Percentiles rank a stretch among this genome's conserved stretches.
Evolutionary conservation across 2,113 vertebrate species (phyloP).

Genomic region (Silurus meridionalis): DNA sequence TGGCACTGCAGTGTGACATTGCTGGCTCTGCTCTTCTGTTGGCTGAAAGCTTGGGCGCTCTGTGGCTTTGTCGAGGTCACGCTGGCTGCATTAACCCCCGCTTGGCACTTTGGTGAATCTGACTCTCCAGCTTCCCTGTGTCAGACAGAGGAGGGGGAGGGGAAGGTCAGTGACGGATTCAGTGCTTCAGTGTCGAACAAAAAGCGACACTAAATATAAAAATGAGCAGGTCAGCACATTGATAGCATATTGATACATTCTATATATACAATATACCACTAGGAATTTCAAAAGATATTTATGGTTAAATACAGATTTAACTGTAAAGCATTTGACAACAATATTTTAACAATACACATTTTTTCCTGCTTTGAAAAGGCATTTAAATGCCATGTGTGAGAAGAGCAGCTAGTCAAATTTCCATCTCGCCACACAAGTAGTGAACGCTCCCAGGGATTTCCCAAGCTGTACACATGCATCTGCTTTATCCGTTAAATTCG

Average conservation of each 20-base stretch:
- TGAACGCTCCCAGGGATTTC: neutral
- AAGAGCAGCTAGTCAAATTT: neutral
- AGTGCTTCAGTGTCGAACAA: slow-evolving; percentile 40
- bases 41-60: slow-evolving; percentile 29
- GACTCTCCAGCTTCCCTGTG: slow-evolving; percentile 92
- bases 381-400: neutral
- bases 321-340: neutral
- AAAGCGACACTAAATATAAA: slow-evolving; percentile 5
- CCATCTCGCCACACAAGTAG: neutral
- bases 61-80: slow-evolving; percentile 58
- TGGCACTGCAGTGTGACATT: slow-evolving; percentile 19
- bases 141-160: slow-evolving; percentile 42
- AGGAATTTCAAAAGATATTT: neutral
- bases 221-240: neutral
- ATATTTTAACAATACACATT: neutral
- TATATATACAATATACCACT: neutral
- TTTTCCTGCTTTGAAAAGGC: neutral
- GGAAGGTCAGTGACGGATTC: slow-evolving; percentile 43
- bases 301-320: neutral
- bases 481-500: neutral
- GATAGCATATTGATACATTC: neutral
- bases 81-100: slow-evolving; percentile 87
- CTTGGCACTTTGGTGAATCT: slow-evolving; percentile 94
- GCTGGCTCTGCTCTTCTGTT: slow-evolving; percentile 6
- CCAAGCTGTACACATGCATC: neutral